Evolutionary conservation across 2,888 invertebrate genomes (phyloP), one percentile per base, ranked within the genome.

Genomic region (Endotricha flammealis): DNA sequence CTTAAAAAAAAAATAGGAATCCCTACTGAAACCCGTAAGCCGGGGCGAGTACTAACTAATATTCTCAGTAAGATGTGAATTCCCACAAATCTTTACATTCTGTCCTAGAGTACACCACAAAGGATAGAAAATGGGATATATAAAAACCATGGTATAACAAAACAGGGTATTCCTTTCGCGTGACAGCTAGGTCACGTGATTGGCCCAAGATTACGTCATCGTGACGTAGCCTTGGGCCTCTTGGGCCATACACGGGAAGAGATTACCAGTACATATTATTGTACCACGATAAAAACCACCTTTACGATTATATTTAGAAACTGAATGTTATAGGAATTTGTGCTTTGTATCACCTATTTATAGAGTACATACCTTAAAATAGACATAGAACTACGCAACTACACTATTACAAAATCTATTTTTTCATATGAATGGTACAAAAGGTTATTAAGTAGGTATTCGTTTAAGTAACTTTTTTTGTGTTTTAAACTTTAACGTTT

Each of bases 261-360:
- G n/a, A n/a, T n/a, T n/a, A n/a, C n/a, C n/a, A n/a, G n/a, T n/a
- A n/a, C n/a, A n/a, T n/a, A n/a, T n/a, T n/a, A n/a, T n/a, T n/a
- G n/a, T n/a, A n/a, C n/a, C n/a, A n/a, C n/a, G n/a, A 68, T 61
- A 71, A 70, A 67, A 68, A 66, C 55, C 61, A 71, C 68, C n/a
- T 61, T 63, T 66, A 71, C 69, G 44, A 63, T n/a, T n/a, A n/a
- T 64, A 63, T 54, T 66, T 64, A 71, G 66, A 66, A 74, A 73
- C 65, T 55, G 62, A 62, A 65, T 70, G 70, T 66, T 61, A 50
- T 59, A 64, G 65, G 68, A 70, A 64, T 81, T 81, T 82, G 82
- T 83, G 82, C 82, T 63, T 66, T 57, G 52, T 39, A 55, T 59
- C 68, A 69, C 57, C 46, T 49, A 50, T 39, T 36, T 39, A 12